Base-by-base conservation (phyloP, 30 jellyfish, hydroid and myxozoan genomes). In the Clytia hemisphaerica region DNA sequence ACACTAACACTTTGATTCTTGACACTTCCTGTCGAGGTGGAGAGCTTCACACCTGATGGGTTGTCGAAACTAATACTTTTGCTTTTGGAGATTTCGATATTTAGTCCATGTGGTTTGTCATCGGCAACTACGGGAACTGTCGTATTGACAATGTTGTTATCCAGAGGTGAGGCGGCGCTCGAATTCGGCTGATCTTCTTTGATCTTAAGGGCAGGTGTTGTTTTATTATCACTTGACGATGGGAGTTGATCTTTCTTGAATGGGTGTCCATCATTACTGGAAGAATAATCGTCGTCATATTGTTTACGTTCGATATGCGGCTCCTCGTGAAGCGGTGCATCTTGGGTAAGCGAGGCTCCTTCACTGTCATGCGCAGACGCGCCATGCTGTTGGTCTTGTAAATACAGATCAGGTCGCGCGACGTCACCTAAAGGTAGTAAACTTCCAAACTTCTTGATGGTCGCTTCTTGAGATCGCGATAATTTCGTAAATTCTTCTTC, bases 401-500 rank as follows among this genome's bases (percentile, higher is more conserved):
- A n/a, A 26, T 76, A 76, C 44, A 64, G 64, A 27, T 64, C 91
- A 4, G 92, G 76, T 30, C 77, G 48, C 26, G 94, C 79, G 51
- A 71, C 58, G 40, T 73, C 94, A 25, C 85, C 92, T 0, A 72
- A 54, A 0, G 97, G 97, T 25, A 72, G 63, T 4, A 75, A 48
- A 45, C 71, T 83, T 27, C 76, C 92, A 3, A 79, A 31, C 49
- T 68, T 75, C 25, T 75, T 67, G 71, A 45, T 79, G 93, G 80
- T 88, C 32, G 47, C 83, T 29, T 88, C 93, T 68, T 88, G 97
- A 19, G 55, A 38, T 29, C 61, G 55, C 2, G 94, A 54, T 15
- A 88, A 72, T 33, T 51, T 55, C 46, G 59, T 72, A 65, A 80
- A 88, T 53, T 88, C 97, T 37, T 80, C 53, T 59, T 88, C 97